Conservation (phyloP, 2,113 vertebrate species). For the Hippocampus barbouri region DNA sequence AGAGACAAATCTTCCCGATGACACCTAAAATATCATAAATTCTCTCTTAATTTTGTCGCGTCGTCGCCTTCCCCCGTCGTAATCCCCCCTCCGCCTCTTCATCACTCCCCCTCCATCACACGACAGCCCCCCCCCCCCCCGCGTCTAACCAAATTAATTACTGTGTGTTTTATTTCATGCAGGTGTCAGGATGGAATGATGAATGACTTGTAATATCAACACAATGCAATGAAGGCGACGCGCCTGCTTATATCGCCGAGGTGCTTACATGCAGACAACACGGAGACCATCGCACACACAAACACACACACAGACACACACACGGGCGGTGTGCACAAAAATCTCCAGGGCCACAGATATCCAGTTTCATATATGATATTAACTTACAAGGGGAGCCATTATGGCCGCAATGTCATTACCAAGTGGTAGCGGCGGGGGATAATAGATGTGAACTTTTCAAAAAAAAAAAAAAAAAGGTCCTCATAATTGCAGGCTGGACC, state of each 20-base stretch:
- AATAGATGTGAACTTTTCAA: constrained; percentile 78
- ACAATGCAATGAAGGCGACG: constrained; percentile 59
- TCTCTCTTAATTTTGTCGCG: constrained; percentile 49
- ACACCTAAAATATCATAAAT: constrained; percentile 28
- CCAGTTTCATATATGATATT: constrained; percentile 69
- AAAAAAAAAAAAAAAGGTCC: constrained; percentile 66
- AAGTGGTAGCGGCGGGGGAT: constrained; percentile 61
- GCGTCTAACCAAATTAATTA: constrained; percentile 80
- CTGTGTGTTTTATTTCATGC: constrained; percentile 80
- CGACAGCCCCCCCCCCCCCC: constrained; percentile 10
- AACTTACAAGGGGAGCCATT: constrained; percentile 68
- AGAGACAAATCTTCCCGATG: constrained; percentile 16
- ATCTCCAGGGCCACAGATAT: constrained; percentile 67
- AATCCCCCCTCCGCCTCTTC: constrained; percentile 37
- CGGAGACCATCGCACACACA: neutral
- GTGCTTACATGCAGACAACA: constrained; percentile 44
- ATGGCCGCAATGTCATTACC: constrained; percentile 71
- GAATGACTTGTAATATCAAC: constrained; percentile 82
- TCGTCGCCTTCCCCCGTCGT: constrained; percentile 12
- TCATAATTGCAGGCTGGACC: constrained; percentile 70
- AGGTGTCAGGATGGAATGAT: constrained; percentile 77
- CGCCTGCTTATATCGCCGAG: constrained; percentile 49
- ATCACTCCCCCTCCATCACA: constrained; percentile 14
- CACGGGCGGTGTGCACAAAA: constrained; percentile 36
- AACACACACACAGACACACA: constrained; percentile 28